These are phyloP conservation scores for Apodemia hepburni DNA, from an alignment of 2,888 invertebrate species.

Conservation along the genomic window DNA sequence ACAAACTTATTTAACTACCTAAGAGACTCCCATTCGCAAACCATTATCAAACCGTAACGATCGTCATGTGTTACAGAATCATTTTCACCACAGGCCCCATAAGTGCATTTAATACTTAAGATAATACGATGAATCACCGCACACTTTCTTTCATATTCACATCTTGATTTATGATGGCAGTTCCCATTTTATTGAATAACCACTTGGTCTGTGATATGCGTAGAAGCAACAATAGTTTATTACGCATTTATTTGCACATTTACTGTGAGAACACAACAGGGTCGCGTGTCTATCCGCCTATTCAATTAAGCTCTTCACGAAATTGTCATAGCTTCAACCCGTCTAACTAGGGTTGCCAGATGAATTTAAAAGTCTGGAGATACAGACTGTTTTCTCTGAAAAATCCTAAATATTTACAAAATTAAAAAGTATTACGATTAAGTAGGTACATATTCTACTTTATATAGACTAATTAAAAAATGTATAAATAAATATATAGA, in stretches of 20 bases:
- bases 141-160: not conserved
- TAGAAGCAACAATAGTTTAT: constrained; percentile 57
- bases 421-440: too few relatives aligned
- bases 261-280: constrained; percentile 41
- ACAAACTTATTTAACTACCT: constrained; percentile 2
- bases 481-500: too few relatives aligned
- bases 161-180: constrained; percentile 41
- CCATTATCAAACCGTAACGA: not conserved
- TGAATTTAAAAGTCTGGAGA: too few relatives aligned
- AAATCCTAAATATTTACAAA: too few relatives aligned
- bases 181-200: constrained; percentile 42
- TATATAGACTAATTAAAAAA: too few relatives aligned
- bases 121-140: constrained; percentile 46
- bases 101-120: constrained; percentile 70
- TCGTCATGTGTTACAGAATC: constrained; percentile 6
- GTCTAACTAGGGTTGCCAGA: too few relatives aligned
- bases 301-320: constrained; percentile 68
- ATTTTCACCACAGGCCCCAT: constrained; percentile 40
- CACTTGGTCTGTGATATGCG: constrained; percentile 43
- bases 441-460: too few relatives aligned
- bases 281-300: constrained; percentile 68
- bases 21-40: constrained; percentile 11
- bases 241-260: constrained; percentile 63
- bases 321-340: constrained; percentile 70
- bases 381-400: too few relatives aligned